Percentiles rank a stretch among this genome's conserved stretches.
Evolutionary conservation across 2,888 invertebrate species (phyloP).

Genomic region (Mythimna loreyi): DNA sequence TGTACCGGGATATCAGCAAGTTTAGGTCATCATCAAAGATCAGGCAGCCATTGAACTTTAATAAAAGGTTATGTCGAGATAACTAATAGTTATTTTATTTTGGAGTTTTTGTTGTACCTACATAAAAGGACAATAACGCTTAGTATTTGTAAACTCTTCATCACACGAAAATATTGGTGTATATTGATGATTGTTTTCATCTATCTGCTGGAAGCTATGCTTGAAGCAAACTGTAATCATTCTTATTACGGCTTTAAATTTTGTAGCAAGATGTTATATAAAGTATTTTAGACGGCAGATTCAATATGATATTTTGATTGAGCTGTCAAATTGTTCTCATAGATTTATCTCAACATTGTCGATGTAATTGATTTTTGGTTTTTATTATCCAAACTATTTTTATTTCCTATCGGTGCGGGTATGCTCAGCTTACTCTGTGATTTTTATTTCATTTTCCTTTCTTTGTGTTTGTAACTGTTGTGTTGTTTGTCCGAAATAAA

Average conservation of each 20-base stretch:
- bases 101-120: not conserved
- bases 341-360: too few species aligned
- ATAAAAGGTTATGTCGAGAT: not conserved
- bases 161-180: not conserved
- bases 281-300: not conserved
- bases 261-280: not conserved
- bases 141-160: not conserved
- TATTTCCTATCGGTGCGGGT: too few species aligned
- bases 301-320: too few species aligned
- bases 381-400: too few species aligned
- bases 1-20: not conserved
- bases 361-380: too few species aligned
- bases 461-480: too few species aligned
- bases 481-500: too few species aligned
- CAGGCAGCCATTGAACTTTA: not conserved
- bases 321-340: too few species aligned
- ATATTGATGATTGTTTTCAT: not conserved
- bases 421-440: too few species aligned
- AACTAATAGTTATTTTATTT: too few species aligned
- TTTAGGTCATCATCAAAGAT: not conserved
- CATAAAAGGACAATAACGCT: not conserved
- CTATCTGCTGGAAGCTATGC: too few species aligned
- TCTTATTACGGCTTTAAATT: not conserved
- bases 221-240: not conserved
- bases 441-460: too few species aligned